Percentiles rank a stretch among this genome's conserved stretches.
phyloP scores from a whole-genome alignment of 1,140 invertebrate genomes.

The Zaprionus kolodkinae region DNA sequence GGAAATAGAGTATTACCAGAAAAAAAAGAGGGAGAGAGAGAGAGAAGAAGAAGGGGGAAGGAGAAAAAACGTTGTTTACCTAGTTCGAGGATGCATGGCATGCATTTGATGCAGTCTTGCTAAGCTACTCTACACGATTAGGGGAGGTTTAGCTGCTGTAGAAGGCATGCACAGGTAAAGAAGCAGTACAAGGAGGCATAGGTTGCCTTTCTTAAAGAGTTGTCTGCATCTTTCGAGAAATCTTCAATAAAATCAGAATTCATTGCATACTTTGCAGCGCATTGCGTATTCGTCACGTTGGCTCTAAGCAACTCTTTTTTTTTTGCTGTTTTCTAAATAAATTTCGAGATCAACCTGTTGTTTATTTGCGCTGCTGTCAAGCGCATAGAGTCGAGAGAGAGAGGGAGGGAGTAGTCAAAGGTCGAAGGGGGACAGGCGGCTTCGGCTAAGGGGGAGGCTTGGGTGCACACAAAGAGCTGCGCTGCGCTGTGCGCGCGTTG shows the following conservation, averaged over 20 bases:
- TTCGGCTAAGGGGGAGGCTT: neutral
- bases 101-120: slow-evolving; percentile 45
- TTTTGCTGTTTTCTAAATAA: slow-evolving; percentile 41
- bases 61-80: slow-evolving; percentile 48
- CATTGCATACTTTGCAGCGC: slow-evolving; percentile 2
- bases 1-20: slow-evolving; percentile 3
- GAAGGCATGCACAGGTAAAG: neutral
- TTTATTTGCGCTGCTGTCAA: slow-evolving; percentile 58
- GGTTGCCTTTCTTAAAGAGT: too few species aligned
- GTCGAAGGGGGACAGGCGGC: neutral
- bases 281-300: slow-evolving; percentile 2
- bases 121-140: neutral
- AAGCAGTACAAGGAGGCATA: too few species aligned
- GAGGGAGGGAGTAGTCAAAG: neutral
- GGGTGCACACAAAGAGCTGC: slow-evolving; percentile 35
- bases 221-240: too few species aligned
- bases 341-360: slow-evolving; percentile 65
- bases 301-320: neutral
- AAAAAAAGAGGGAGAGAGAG: neutral
- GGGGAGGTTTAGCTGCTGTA: neutral
- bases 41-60: neutral
- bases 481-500: slow-evolving; percentile 7
- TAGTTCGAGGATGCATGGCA: slow-evolving; percentile 38
- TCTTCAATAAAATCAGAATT: too few species aligned
- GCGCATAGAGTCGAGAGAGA: slow-evolving; percentile 20